Evolutionary conservation across 1,140 invertebrate genomes (phyloP).

Genomic region (Drosophila melanica): DNA sequence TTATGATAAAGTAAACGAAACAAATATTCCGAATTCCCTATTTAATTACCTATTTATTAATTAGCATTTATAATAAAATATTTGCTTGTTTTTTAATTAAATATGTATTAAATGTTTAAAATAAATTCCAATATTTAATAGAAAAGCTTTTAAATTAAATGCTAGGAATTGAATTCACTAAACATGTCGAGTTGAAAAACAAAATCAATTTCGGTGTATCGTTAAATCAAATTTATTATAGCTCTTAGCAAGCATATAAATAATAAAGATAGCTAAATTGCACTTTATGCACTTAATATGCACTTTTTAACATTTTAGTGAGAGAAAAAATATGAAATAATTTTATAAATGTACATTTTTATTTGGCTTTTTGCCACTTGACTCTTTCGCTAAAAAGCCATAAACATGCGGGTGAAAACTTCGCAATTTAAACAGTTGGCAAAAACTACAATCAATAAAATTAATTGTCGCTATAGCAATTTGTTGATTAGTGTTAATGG

Average conservation of each 20-base stretch:
- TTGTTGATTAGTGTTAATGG: constrained; percentile 13
- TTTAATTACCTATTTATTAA: no score
- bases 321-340: background rate
- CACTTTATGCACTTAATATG: background rate
- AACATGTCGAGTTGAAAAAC: no score
- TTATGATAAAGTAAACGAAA: no score
- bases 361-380: constrained; percentile 44
- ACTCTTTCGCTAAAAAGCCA: constrained; percentile 17
- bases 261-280: background rate
- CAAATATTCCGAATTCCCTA: no score
- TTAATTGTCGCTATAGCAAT: background rate
- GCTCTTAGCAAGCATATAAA: background rate
- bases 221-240: background rate
- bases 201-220: no score
- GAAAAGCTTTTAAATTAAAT: no score
- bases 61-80: no score
- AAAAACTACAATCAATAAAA: constrained; percentile 16
- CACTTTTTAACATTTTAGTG: background rate
- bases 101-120: no score
- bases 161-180: no score
- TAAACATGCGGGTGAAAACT: constrained; percentile 2
- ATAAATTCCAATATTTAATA: no score
- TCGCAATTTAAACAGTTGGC: constrained; percentile 14
- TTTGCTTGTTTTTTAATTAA: no score
- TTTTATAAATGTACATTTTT: constrained; percentile 16